Base-by-base conservation (phyloP, 2,888 invertebrate genomes). In the Imbricaverruca yamaguchii region DNA sequence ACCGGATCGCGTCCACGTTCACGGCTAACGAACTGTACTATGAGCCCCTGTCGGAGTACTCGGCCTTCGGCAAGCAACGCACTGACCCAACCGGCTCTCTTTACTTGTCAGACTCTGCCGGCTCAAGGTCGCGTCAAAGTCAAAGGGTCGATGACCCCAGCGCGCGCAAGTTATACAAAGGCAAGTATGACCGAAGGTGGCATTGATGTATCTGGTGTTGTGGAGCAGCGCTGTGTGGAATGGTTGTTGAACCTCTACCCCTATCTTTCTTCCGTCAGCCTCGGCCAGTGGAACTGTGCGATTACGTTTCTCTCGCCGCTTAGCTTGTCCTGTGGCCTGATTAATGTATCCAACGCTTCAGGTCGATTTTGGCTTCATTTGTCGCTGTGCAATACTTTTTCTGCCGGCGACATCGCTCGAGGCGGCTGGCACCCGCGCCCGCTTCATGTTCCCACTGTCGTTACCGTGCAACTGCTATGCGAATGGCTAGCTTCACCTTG, bases 1-100 rank as follows among this genome's bases (percentile, higher is more conserved):
- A 87, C 81, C 84, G 88, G 81, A 87, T 88, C 80, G 89, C 89
- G 13, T 88, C 88, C 56, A 89, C 88, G 8, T 88, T 89, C 84
- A 87, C 87, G 74, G 87, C 87, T 65, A 87, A 88, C 81, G 88
- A 87, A 84, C 88, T 86, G 74, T 74, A 74, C 53, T 74, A 74
- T 74, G 74, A 74, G 53, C 53, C 74, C 53, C 53, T 74, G 74
- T 53, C 74, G 1, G 74, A 74, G 74, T 74, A 74, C 25, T 21
- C 53, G 53, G n/a, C 53, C 23, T 74, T 53, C 74, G 23, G 74
- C 74, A 74, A 74, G 13, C 53, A 39, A 18, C 25, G 74, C 9
- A 8, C 25, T 7, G 53, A 53, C 74, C 18, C 39, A 7, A 10
- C 13, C 53, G 74, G 74, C 74, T 15, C 74, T 9, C 74, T 74